A percentile compares a stretch with the other conserved stretches of the same genome.
phyloP scores from a whole-genome alignment of 2,888 invertebrate genomes.

The Andricus curvator region DNA sequence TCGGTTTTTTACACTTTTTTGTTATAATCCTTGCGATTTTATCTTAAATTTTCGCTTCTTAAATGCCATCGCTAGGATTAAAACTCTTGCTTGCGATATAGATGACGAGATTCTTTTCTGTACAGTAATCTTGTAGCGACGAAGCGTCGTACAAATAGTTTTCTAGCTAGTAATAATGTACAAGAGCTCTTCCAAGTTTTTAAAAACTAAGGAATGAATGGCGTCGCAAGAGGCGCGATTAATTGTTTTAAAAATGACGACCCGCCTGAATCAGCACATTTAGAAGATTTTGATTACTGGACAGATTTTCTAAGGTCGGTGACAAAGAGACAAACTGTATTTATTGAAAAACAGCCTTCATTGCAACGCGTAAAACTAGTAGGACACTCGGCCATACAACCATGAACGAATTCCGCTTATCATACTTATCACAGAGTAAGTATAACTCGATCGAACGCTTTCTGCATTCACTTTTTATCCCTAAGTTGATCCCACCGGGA shows the following conservation, averaged over 20 bases:
- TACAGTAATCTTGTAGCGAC: slow-evolving; percentile 15
- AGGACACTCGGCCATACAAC: slow-evolving; percentile 48
- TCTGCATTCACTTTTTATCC: slow-evolving; percentile 12
- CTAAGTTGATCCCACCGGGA: slow-evolving; percentile 23
- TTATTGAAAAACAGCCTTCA: slow-evolving; percentile 33
- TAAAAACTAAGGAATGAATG: slow-evolving; percentile 60
- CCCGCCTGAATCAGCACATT: slow-evolving; percentile 16
- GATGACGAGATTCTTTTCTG: slow-evolving; percentile 16
- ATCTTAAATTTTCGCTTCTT: background rate
- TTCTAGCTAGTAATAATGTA: slow-evolving; percentile 55
- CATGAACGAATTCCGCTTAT: slow-evolving; percentile 58
- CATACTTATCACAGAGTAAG: slow-evolving; percentile 75
- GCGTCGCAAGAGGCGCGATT: slow-evolving; percentile 41
- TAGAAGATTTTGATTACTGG: slow-evolving; percentile 5
- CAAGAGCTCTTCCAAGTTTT: slow-evolving; percentile 54
- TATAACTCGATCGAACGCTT: slow-evolving; percentile 67
- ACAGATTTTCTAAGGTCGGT: background rate
- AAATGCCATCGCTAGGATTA: slow-evolving; percentile 9
- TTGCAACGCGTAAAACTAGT: slow-evolving; percentile 47
- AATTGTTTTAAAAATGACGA: slow-evolving; percentile 1
- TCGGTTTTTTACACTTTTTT: background rate
- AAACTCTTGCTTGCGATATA: background rate
- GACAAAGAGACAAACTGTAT: slow-evolving; percentile 1
- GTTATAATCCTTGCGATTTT: background rate
- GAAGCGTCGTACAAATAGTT: slow-evolving; percentile 50